Conservation (phyloP, 53 echinoderm and acorn worm genomes). For the Apostichopus leukothele region DNA sequence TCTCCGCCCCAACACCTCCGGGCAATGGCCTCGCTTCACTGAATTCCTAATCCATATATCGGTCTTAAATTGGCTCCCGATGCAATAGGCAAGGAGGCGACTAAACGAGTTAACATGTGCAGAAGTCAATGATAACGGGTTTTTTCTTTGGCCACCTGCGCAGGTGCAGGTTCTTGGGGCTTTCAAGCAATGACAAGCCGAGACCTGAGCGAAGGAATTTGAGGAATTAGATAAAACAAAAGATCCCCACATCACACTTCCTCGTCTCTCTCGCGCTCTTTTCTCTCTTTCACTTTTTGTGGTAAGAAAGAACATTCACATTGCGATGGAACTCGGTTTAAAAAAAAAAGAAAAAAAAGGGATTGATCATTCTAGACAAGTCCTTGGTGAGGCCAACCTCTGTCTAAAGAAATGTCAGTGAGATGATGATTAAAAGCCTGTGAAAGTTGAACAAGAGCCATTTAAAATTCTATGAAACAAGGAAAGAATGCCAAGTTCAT, state of each 20-base stretch:
- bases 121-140: conserved; percentile 54
- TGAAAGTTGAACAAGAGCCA: conserved; percentile 14
- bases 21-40: conserved; percentile 57
- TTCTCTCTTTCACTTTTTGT: neutral
- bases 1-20: conserved; percentile 47
- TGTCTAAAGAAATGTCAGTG: neutral
- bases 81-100: conserved; percentile 49
- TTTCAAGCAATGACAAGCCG: conserved; percentile 48
- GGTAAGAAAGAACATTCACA: conserved; percentile 43
- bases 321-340: neutral
- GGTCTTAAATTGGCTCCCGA: conserved; percentile 50
- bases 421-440: conserved; percentile 9
- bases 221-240: conserved; percentile 44
- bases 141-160: conserved; percentile 47
- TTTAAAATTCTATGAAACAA: neutral
- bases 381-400: conserved; percentile 35
- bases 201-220: conserved; percentile 46
- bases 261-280: conserved; percentile 1
- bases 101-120: conserved; percentile 58
- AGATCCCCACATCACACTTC: conserved; percentile 38
- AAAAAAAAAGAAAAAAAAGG: neutral
- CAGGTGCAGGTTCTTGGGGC: conserved; percentile 47
- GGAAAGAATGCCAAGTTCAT: conserved; percentile 28
- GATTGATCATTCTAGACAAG: conserved; percentile 39
- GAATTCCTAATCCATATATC: conserved; percentile 56